Base-by-base conservation (phyloP, 2,797 vertebrate genomes). In the Okamejei kenojei region DNA sequence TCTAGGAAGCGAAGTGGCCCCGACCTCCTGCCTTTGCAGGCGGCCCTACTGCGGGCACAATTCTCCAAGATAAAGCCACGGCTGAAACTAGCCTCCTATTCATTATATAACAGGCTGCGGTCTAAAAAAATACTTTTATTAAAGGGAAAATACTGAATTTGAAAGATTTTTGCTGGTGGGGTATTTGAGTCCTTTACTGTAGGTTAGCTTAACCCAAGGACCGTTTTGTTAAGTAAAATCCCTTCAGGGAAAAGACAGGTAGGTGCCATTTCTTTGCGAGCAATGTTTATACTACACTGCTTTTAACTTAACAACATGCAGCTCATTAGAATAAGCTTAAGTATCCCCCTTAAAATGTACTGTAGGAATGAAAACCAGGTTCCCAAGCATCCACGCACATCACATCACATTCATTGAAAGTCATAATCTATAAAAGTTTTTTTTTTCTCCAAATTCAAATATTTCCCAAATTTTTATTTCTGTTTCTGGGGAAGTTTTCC, bases 271-370 rank as follows among this genome's bases (percentile, higher is more conserved):
- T 92, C 71, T 92, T 71, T n/a, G 3, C n/a, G 26, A 71, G 35
- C 90, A 76, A 15, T 58, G 90, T 58, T 92, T 74, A 92, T 76
- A n/a, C 23, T 15, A 26, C 23, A 29, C 11, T 76, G 71, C 90
- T 92, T 92, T 76, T 45, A 92, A 92, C 90, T 92, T 74, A 92
- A 92, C 65, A 71, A 71, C 90, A 92, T 92, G 90, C 71, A 74
- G 90, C 90, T 92, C 71, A 76, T 92, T 92, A 92, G 68, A 92
- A 92, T 92, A 92, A 76, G 21, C 45, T 76, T 92, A 90, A 90
- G 35, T 71, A 38, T 21, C 65, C 61, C 68, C 61, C 68, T 74
- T 92, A n/a, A 73, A 92, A 54, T 54, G 21, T 73, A 76, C 90
- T 76, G 68, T 92, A 92, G 38, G 73, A 92, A 92, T 92, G 38